Conservation (phyloP, 2,888 invertebrate species). For the Panopea generosa region DNA sequence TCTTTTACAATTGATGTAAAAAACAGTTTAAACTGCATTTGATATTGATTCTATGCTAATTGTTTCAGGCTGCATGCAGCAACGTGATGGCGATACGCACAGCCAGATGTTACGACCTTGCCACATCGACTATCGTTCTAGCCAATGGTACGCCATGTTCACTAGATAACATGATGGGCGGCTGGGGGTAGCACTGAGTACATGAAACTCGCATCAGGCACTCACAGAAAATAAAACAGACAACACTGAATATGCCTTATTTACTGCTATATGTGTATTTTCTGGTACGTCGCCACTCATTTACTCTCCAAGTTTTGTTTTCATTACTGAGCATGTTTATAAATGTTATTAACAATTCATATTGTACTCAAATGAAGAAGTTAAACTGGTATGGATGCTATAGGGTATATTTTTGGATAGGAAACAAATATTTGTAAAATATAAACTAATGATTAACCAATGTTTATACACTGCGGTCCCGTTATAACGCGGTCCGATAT, state of each 20-base stretch:
- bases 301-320: background rate
- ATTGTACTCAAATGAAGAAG: no score
- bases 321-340: no score
- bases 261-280: slow-evolving; percentile 99
- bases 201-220: slow-evolving; percentile 96
- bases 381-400: no score
- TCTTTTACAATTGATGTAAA: no score
- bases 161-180: slow-evolving; percentile 95
- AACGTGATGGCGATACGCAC: slow-evolving; percentile 99
- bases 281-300: slow-evolving; percentile 89
- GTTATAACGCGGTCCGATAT: no score
- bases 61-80: slow-evolving; percentile 88
- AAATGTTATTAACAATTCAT: no score
- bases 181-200: slow-evolving; percentile 98
- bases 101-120: slow-evolving; percentile 96
- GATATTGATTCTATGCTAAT: no score
- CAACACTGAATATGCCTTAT: slow-evolving; percentile 98
- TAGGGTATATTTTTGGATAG: no score
- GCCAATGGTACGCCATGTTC: slow-evolving; percentile 98
- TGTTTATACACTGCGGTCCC: no score
- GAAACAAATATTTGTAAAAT: no score
- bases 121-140: slow-evolving; percentile 96
- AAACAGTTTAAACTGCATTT: no score
- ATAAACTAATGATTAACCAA: no score
- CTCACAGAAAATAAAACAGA: slow-evolving; percentile 98